Percentiles rank a stretch among this genome's conserved stretches.
Evolutionary conservation across 2,113 vertebrate genomes (phyloP).

Genomic region (Abramis brama): DNA sequence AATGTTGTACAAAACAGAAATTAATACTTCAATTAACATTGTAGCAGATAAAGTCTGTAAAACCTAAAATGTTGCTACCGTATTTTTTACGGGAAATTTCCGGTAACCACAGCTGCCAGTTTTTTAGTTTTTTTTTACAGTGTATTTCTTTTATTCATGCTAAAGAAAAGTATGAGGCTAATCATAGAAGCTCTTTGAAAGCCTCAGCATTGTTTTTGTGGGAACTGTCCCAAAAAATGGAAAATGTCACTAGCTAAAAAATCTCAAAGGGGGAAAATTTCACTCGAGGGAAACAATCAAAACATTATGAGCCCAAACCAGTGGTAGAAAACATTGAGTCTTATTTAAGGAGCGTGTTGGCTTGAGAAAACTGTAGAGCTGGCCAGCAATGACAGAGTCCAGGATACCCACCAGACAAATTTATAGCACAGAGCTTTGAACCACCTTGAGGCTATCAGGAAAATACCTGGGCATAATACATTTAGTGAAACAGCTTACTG

Average conservation of each 20-base stretch:
- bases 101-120: too few species aligned
- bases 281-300: slow-evolving; percentile 4
- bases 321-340: not conserved
- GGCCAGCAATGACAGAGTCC: slow-evolving; percentile 36
- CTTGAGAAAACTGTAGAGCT: not conserved
- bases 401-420: slow-evolving; percentile 12
- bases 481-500: not conserved
- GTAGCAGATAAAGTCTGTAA: too few species aligned
- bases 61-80: too few species aligned
- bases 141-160: not conserved
- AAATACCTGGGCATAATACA: not conserved
- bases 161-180: not conserved
- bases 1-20: too few species aligned
- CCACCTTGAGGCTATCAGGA: slow-evolving; percentile 5
- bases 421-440: slow-evolving; percentile 11
- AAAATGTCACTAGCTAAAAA: slow-evolving; percentile 9
- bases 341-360: not conserved
- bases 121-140: too few species aligned
- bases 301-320: not conserved
- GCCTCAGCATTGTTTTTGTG: not conserved
- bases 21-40: too few species aligned
- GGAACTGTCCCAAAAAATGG: slow-evolving; percentile 7
- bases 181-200: not conserved
- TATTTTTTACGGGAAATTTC: too few species aligned
- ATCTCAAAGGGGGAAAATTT: not conserved